Conservation (phyloP, 2,888 invertebrate species). For the Clitarchus hookeri region DNA sequence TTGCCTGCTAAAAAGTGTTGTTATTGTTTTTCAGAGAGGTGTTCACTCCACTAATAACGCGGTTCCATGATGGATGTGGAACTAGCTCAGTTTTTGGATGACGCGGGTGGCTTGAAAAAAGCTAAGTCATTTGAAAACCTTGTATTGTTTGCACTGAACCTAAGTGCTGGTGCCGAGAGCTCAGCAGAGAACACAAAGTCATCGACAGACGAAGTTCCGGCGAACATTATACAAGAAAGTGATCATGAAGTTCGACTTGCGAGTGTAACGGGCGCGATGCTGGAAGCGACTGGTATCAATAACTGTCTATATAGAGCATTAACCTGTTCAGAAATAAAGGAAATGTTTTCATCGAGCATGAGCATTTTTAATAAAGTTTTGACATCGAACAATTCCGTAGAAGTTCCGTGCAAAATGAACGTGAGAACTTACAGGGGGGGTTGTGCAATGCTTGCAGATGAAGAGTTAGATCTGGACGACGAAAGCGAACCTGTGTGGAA, state of each 20-base stretch:
- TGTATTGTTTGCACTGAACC: background rate
- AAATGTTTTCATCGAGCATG: background rate
- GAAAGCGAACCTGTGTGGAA: background rate
- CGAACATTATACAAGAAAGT: background rate
- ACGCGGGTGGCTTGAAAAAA: background rate
- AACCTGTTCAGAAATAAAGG: background rate
- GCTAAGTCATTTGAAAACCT: background rate
- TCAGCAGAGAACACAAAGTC: background rate
- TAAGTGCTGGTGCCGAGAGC: background rate
- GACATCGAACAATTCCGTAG: background rate
- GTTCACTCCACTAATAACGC: too few species aligned
- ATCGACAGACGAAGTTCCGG: background rate
- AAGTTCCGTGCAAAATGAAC: background rate
- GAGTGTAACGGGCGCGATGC: background rate
- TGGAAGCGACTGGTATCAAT: background rate
- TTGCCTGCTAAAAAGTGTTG: too few species aligned
- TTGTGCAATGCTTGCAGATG: background rate
- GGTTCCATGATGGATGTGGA: too few species aligned
- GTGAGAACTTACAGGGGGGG: background rate
- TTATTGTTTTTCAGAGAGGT: too few species aligned
- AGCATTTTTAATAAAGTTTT: background rate
- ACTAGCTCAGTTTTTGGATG: background rate
- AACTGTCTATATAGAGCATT: background rate
- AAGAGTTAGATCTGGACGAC: background rate
- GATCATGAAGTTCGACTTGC: background rate